Evolutionary conservation across 1,140 invertebrate genomes (phyloP).

Genomic region (Hestina assimilis): DNA sequence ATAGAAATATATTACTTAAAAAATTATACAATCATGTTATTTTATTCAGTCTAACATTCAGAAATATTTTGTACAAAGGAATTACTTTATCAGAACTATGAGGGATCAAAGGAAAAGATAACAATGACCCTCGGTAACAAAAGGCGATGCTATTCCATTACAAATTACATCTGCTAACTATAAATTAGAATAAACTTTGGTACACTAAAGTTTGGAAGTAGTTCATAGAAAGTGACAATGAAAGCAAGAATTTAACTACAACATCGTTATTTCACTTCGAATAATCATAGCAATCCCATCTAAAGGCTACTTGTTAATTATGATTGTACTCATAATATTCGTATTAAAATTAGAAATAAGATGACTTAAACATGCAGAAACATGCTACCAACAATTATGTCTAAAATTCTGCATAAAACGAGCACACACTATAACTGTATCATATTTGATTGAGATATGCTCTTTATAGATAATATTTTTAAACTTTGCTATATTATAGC

Average conservation of each 20-base stretch:
- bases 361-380: too few relatives aligned
- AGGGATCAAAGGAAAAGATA: conserved; percentile 20
- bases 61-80: conserved; percentile 8
- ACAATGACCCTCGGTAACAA: conserved; percentile 23
- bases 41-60: not conserved
- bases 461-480: too few relatives aligned
- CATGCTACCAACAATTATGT: too few relatives aligned
- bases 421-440: too few relatives aligned
- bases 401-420: too few relatives aligned
- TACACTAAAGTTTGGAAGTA: not conserved
- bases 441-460: too few relatives aligned
- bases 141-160: conserved; percentile 31
- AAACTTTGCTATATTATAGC: too few relatives aligned
- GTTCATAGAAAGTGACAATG: not conserved
- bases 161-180: not conserved
- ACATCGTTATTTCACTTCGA: not conserved
- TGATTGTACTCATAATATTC: too few relatives aligned
- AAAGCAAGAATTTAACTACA: not conserved
- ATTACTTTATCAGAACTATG: conserved; percentile 14
- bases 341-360: too few relatives aligned
- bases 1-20: not conserved
- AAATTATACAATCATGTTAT: not conserved
- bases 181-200: conserved; percentile 3
- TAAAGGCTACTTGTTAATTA: too few relatives aligned
- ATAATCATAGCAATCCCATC: too few relatives aligned